phyloP scores from a whole-genome alignment of 2,797 vertebrate species.

The Rhinophrynus dorsalis region DNA sequence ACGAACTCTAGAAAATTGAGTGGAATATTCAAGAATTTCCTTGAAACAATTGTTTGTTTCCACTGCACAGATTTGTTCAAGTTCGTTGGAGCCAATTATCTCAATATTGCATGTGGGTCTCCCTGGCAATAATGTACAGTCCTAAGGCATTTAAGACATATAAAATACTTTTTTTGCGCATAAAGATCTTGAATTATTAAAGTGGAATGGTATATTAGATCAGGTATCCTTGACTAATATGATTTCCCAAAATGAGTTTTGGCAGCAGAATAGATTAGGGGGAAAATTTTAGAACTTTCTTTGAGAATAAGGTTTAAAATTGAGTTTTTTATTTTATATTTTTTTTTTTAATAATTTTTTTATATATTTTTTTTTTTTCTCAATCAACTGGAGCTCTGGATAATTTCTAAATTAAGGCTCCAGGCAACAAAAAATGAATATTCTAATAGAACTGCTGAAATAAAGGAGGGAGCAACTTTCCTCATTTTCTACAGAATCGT shows the following conservation, averaged over 20 bases:
- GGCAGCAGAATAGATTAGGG: not conserved
- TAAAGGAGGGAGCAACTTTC: constrained; percentile 8
- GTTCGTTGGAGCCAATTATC: constrained; percentile 39
- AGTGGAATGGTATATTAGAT: constrained; percentile 23
- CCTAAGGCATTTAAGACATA: constrained; percentile 33
- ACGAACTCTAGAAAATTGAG: too few relatives aligned
- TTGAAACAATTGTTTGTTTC: constrained; percentile 25
- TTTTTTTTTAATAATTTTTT: too few relatives aligned
- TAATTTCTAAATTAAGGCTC: constrained; percentile 33
- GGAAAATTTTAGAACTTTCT: not conserved
- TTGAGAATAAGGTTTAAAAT: constrained; percentile 2
- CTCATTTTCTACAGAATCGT: constrained; percentile 37
- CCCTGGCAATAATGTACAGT: not conserved
- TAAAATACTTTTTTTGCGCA: constrained; percentile 4
- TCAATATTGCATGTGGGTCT: constrained; percentile 28
- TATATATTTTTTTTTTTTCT: too few relatives aligned
- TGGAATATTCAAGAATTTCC: not conserved
- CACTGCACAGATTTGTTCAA: constrained; percentile 14
- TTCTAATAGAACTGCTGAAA: constrained; percentile 22
- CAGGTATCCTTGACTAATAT: not conserved
- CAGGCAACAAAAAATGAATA: not conserved
- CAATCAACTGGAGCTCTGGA: constrained; percentile 6
- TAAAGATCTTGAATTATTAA: constrained; percentile 15
- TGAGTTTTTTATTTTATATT: too few relatives aligned
- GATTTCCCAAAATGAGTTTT: constrained; percentile 11